Evolutionary conservation across 1,140 invertebrate genomes (phyloP).

Genomic region (Elymnias hypermnestra): DNA sequence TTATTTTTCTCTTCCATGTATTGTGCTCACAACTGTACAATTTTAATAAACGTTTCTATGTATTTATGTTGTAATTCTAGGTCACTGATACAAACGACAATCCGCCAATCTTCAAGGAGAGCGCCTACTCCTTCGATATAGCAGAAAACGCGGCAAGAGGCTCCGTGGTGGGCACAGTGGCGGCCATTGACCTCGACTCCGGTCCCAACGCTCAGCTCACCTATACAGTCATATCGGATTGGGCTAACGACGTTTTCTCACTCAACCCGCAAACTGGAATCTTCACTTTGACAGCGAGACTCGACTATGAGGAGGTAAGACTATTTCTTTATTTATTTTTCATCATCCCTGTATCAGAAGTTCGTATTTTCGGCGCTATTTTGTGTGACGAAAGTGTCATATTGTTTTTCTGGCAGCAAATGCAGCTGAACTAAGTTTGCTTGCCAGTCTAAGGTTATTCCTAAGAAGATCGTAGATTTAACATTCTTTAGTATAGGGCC

Average conservation of each 20-base stretch:
- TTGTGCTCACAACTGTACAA: too few relatives aligned
- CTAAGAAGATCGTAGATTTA: too few relatives aligned
- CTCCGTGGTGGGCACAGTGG: slow-evolving; percentile 87
- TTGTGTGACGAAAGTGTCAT: too few relatives aligned
- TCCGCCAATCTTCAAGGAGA: slow-evolving; percentile 89
- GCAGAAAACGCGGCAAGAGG: slow-evolving; percentile 89
- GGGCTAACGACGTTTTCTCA: slow-evolving; percentile 95
- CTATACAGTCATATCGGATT: slow-evolving; percentile 93
- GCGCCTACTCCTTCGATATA: slow-evolving; percentile 92
- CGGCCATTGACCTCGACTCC: slow-evolving; percentile 88
- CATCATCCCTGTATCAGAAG: too few relatives aligned
- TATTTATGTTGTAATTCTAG: slow-evolving; percentile 77
- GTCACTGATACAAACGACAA: slow-evolving; percentile 96
- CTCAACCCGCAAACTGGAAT: slow-evolving; percentile 92
- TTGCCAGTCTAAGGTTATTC: too few relatives aligned
- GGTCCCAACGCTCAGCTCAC: slow-evolving; percentile 92
- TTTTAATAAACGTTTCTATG: too few relatives aligned
- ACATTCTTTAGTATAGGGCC: too few relatives aligned
- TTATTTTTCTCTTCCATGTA: too few relatives aligned
- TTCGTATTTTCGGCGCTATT: too few relatives aligned
- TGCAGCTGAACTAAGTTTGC: too few relatives aligned
- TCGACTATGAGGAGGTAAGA: slow-evolving; percentile 95
- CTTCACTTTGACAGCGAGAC: slow-evolving; percentile 90
- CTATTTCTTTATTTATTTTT: background rate
- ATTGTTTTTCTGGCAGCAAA: too few relatives aligned